Percentiles rank a stretch among this genome's conserved stretches.
Evolutionary conservation across 2,888 invertebrate species (phyloP).

Genomic region (Metacarcinus magister): DNA sequence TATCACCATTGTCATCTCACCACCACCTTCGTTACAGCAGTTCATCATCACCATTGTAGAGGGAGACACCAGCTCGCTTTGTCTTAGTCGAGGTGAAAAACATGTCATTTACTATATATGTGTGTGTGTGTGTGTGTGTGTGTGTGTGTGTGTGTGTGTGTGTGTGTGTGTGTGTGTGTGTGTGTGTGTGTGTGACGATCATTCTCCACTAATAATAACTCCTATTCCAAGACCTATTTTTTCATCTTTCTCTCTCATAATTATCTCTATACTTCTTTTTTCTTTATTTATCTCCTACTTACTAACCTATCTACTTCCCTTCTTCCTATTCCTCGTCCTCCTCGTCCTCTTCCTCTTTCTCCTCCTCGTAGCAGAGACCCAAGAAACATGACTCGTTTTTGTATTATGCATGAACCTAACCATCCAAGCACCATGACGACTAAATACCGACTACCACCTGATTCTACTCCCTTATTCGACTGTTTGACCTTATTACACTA

Average conservation of each 20-base stretch:
- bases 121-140: constrained; percentile 60
- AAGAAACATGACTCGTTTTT: not conserved
- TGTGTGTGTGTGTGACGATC: constrained; percentile 50
- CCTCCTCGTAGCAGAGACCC: not conserved
- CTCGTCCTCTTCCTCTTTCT: too few relatives aligned
- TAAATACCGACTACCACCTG: not conserved
- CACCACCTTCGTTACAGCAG: not conserved
- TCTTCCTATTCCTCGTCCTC: not conserved
- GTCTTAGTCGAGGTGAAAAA: not conserved
- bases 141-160: constrained; percentile 62
- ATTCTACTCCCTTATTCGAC: not conserved
- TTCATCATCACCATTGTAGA: constrained; percentile 1
- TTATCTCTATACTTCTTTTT: not conserved
- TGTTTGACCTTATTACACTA: not conserved
- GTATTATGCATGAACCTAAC: not conserved
- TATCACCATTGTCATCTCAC: constrained; percentile 13
- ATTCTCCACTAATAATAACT: not conserved
- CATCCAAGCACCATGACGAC: not conserved
- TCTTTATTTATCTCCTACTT: not conserved
- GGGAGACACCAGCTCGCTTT: not conserved
- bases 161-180: constrained; percentile 56
- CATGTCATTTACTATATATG: not conserved
- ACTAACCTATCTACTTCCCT: not conserved
- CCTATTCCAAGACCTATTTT: not conserved
- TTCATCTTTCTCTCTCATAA: not conserved